These are phyloP conservation scores for Rachycentron canadum DNA, from an alignment of 2,797 vertebrate species.

Conservation along the genomic window DNA sequence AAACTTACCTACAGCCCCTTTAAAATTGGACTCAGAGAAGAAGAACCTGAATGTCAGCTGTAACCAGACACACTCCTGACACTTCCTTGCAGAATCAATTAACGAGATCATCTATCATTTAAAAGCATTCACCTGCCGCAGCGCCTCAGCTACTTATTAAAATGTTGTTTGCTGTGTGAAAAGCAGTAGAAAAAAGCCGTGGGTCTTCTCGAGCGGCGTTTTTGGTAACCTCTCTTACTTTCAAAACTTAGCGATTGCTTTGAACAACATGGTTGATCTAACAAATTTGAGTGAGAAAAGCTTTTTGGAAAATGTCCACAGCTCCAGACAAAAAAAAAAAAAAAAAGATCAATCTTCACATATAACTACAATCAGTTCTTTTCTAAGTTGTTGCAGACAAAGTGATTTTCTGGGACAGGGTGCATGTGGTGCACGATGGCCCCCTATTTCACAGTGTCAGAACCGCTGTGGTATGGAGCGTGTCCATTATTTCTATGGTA, in stretches of 20 bases:
- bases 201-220: too few species aligned
- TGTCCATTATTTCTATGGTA: constrained; percentile 8
- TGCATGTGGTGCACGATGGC: constrained; percentile 1
- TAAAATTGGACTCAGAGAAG: constrained; percentile 7
- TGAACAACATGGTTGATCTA: background rate
- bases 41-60: constrained; percentile 55
- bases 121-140: constrained; percentile 69
- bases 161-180: constrained; percentile 18
- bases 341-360: background rate
- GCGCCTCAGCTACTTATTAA: constrained; percentile 64
- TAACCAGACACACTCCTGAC: constrained; percentile 78
- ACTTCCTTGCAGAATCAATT: constrained; percentile 75
- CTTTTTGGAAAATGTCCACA: background rate
- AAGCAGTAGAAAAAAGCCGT: too few species aligned
- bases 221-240: background rate
- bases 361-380: background rate
- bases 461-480: constrained; percentile 12
- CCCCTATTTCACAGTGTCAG: background rate
- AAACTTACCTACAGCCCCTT: too few species aligned
- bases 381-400: background rate
- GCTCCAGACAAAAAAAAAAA: too few species aligned
- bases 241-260: background rate
- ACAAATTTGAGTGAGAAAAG: background rate
- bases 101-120: constrained; percentile 82
- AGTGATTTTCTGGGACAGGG: constrained; percentile 7